Conservation (phyloP, 2,888 invertebrate genomes). For the Lithophane semibrunnea region DNA sequence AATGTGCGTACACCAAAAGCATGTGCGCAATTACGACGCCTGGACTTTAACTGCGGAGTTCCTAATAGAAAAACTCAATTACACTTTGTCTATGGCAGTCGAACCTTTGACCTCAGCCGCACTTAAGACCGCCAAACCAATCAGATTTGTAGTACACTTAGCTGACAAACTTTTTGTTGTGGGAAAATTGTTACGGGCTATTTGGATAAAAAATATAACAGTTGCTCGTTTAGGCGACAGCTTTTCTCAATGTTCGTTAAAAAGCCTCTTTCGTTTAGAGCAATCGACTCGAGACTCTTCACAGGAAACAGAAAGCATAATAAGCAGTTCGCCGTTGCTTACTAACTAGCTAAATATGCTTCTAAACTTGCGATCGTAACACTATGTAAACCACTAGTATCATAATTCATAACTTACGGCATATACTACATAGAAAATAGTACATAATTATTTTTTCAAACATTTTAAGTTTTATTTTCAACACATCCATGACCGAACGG, state of each 20-base stretch:
- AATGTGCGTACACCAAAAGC: constrained; percentile 30
- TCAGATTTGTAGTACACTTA: constrained; percentile 41
- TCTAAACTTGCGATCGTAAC: constrained; percentile 31
- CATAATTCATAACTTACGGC: no score
- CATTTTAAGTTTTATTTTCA: neutral
- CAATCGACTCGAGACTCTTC: constrained; percentile 75
- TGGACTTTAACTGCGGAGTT: constrained; percentile 40
- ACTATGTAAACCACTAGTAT: no score
- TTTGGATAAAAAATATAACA: constrained; percentile 66
- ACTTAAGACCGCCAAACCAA: constrained; percentile 30
- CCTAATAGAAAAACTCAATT: constrained; percentile 51
- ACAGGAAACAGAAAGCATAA: constrained; percentile 67
- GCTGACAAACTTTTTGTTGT: constrained; percentile 36
- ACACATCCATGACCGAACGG: neutral
- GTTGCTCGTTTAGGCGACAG: constrained; percentile 66
- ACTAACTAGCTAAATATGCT: constrained; percentile 28
- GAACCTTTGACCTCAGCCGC: constrained; percentile 38
- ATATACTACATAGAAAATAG: neutral
- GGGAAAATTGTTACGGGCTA: constrained; percentile 45
- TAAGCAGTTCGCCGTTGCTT: constrained; percentile 54
- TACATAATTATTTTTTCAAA: neutral
- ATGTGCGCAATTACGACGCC: constrained; percentile 31
- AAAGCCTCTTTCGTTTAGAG: constrained; percentile 72
- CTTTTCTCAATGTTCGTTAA: constrained; percentile 69
- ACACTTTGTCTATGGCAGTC: constrained; percentile 43